A percentile compares a stretch with the other conserved stretches of the same genome.
These are phyloP conservation scores for Agonopterix alstromeriana DNA, from an alignment of 2,888 invertebrate species.

Conservation along the genomic window DNA sequence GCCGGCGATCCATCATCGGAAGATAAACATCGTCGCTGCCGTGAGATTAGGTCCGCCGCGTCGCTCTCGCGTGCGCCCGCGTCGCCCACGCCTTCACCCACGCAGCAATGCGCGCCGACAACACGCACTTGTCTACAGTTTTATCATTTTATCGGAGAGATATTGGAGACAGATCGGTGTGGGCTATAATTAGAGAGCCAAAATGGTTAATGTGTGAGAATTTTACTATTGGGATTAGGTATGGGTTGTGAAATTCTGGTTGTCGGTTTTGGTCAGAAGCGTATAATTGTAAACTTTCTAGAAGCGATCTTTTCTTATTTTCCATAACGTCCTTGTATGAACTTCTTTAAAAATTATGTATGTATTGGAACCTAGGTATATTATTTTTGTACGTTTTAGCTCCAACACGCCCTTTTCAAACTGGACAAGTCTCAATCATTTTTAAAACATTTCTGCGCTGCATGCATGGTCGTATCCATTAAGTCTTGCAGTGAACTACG, in stretches of 20 bases:
- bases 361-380: too few relatives aligned
- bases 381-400: too few relatives aligned
- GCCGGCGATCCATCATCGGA: conserved; percentile 42
- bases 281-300: too few relatives aligned
- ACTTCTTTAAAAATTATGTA: too few relatives aligned
- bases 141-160: too few relatives aligned
- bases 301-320: too few relatives aligned
- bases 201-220: conserved; percentile 4
- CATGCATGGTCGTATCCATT: background rate
- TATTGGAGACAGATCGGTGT: background rate
- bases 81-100: conserved; percentile 19
- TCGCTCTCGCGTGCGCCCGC: conserved; percentile 3
- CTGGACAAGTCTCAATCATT: too few relatives aligned
- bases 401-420: too few relatives aligned
- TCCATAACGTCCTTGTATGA: too few relatives aligned
- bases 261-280: too few relatives aligned
- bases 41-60: conserved; percentile 18
- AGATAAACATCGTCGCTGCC: conserved; percentile 46
- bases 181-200: conserved; percentile 7
- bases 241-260: too few relatives aligned
- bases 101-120: conserved; percentile 18
- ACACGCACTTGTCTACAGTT: conserved; percentile 5
- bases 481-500: conserved; percentile 15
- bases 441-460: background rate
- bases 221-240: too few relatives aligned